Conservation (phyloP, 2,113 vertebrate genomes). For the Esox niger region DNA sequence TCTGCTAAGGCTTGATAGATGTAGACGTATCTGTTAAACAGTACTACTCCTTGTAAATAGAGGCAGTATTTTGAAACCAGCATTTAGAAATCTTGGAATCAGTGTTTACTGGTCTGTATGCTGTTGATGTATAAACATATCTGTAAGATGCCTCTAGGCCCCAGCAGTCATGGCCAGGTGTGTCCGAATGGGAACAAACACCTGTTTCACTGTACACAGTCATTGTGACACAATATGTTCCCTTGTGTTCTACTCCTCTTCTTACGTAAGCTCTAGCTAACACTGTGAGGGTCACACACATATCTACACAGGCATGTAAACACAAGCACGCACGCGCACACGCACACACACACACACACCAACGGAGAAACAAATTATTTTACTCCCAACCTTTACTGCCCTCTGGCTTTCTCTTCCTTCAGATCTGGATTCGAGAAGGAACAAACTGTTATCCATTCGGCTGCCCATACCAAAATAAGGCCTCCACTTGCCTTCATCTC, state of each 20-base stretch:
- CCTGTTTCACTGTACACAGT: slow-evolving; percentile 34
- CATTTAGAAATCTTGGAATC: neutral
- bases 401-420: slow-evolving; percentile 46
- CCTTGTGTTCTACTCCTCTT: slow-evolving; percentile 37
- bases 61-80: too few species aligned
- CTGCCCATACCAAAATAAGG: slow-evolving; percentile 30
- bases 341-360: neutral
- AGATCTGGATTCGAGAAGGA: slow-evolving; percentile 49
- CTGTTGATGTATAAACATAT: slow-evolving; percentile 48
- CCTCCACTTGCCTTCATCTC: neutral
- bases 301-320: slow-evolving; percentile 18
- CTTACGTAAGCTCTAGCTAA: slow-evolving; percentile 44
- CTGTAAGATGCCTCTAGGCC: slow-evolving; percentile 43
- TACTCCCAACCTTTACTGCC: slow-evolving; percentile 45
- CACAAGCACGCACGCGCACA: slow-evolving; percentile 4
- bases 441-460: slow-evolving; percentile 39
- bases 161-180: slow-evolving; percentile 59
- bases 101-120: neutral
- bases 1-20: too few species aligned
- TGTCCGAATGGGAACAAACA: slow-evolving; percentile 47
- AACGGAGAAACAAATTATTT: slow-evolving; percentile 23
- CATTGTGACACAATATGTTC: slow-evolving; percentile 35
- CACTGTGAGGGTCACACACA: slow-evolving; percentile 15
- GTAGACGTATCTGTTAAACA: neutral
- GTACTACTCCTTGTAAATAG: neutral